Evolutionary conservation across 2,888 invertebrate genomes (phyloP).

Genomic region (Metacarcinus magister): DNA sequence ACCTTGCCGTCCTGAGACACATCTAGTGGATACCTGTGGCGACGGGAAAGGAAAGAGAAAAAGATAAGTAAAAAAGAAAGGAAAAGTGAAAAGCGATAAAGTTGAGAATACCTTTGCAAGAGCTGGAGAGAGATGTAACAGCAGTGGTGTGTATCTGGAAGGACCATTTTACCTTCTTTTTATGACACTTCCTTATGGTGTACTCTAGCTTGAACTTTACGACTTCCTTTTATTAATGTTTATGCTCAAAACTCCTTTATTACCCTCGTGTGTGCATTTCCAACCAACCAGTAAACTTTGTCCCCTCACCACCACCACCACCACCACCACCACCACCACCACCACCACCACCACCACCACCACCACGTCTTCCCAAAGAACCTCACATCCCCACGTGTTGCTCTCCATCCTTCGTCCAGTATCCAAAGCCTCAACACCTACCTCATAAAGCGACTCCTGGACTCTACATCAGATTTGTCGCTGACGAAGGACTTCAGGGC

Average conservation of each 20-base stretch:
- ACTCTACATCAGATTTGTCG: slow-evolving; percentile 35
- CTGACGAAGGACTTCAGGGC: slow-evolving; percentile 28
- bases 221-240: background rate
- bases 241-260: background rate
- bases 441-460: slow-evolving; percentile 66
- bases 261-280: background rate
- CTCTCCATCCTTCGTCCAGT: background rate
- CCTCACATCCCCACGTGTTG: background rate
- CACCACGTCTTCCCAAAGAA: background rate
- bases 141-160: background rate
- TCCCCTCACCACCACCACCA: background rate
- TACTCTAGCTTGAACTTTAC: background rate
- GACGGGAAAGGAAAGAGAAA: background rate
- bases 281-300: background rate
- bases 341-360: slow-evolving; percentile 22
- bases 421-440: slow-evolving; percentile 55
- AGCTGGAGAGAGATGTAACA: background rate
- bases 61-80: background rate
- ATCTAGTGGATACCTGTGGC: slow-evolving; percentile 67
- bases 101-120: background rate
- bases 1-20: slow-evolving; percentile 65
- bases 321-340: background rate
- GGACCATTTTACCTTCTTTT: background rate
- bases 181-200: background rate
- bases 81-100: background rate